These are phyloP conservation scores for Athalia circularis DNA, from an alignment of 2,888 invertebrate genomes.

Conservation along the genomic window DNA sequence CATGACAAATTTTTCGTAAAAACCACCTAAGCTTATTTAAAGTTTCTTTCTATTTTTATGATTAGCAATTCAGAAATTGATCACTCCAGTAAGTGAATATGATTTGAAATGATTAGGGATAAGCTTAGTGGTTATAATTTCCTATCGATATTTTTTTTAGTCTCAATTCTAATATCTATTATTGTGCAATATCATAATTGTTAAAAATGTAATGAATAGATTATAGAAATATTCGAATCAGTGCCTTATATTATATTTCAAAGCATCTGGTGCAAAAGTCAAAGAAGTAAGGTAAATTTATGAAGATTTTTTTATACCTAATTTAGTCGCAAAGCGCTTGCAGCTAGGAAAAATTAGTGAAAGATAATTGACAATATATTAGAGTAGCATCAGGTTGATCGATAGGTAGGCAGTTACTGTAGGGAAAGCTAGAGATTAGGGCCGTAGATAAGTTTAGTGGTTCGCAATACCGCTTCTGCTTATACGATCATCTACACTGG, in stretches of 20 bases:
- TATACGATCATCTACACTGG: constrained; percentile 53
- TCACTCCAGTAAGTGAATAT: constrained; percentile 29
- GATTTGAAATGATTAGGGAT: constrained; percentile 49
- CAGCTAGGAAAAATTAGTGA: constrained; percentile 60
- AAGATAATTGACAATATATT: constrained; percentile 57
- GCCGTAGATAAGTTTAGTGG: constrained; percentile 70
- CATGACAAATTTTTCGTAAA: constrained; percentile 53
- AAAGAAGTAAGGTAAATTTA: constrained; percentile 54
- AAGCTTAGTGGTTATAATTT: constrained; percentile 59
- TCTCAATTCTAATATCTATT: constrained; percentile 49
- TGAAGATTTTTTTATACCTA: constrained; percentile 43
- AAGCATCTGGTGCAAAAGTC: constrained; percentile 57
- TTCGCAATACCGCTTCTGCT: constrained; percentile 65
- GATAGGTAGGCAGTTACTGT: constrained; percentile 55
- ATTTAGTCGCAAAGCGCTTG: constrained; percentile 61
- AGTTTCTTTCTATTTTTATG: constrained; percentile 48
- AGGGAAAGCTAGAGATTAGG: constrained; percentile 71
- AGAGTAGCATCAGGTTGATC: constrained; percentile 55
- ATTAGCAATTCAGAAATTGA: not conserved
- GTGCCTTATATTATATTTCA: constrained; percentile 58
- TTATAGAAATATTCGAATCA: constrained; percentile 53
- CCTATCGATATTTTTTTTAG: constrained; percentile 51
- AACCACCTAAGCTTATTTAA: constrained; percentile 62
- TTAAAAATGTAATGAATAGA: constrained; percentile 42
- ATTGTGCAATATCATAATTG: constrained; percentile 53